Base-by-base conservation (phyloP, 2,888 invertebrate genomes). In the Myathropa florea region DNA sequence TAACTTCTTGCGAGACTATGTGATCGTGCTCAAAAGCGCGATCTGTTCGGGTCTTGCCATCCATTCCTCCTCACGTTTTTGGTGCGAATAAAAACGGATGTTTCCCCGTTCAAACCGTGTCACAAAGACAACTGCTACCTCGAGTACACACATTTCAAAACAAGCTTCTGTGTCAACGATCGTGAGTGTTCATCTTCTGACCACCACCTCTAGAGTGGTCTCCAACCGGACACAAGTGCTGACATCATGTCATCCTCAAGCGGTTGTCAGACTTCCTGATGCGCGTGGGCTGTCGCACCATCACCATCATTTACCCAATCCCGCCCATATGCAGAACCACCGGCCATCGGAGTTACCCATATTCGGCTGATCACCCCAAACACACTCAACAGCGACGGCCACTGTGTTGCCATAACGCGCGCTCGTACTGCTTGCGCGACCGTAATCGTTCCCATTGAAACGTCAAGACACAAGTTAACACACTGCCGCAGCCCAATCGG, bases 371-470 rank as follows among this genome's bases (percentile, higher is more conserved):
- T 18, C 18, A 12, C 1, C 12, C 33, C 33, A 12, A 33, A 33
- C 33, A 10, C 3, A 12, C 33, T 33, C 33, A 3, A 33, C 10
- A 18, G 46, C 18, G 46, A 46, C 46, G 46, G 46, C 18, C n/a
- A n/a, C 39, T 39, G 39, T n/a, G 39, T 14, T n/a, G 14, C n/a
- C 39, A 46, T 46, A 46, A 46, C n/a, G 39, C n/a, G 39, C 36
- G 36, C 36, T 36, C 14, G 30, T 30, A 30, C 30, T 4, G 6
- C 30, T 4, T 4, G 12, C 46, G 46, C 46, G 3, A 23, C 55
- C 26, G 30, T 63, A 68, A 68, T 61, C 36, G 36, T n/a, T 36
- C 26, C 24, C 68, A 77, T 77, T 70, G 68, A 77, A 68, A 61
- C 36, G 68, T 77, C 68, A 77, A 63, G 53, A 14, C 53, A 46